Base-by-base conservation (phyloP, 2,888 invertebrate species). In the Petrophora chlorosata region DNA sequence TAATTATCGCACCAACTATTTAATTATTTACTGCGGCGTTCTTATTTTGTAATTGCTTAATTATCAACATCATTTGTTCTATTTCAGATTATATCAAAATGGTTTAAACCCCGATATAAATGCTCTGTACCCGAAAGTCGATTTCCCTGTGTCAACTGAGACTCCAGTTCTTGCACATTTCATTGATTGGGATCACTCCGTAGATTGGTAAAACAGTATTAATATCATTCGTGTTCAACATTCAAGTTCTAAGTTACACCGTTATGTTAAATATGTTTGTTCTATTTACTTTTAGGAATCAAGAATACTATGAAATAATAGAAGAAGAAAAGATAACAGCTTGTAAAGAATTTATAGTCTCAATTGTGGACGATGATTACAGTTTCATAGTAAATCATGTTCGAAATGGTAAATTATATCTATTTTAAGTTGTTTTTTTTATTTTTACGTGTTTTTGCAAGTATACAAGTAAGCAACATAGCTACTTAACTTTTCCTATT, bases 121-220 rank as follows among this genome's bases (percentile, higher is more conserved):
- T 3, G 91, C 91, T 9, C 77, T 98, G 2, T 97, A 96, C 73
- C 94, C 96, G 0, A 76, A 84, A 35, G 84, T 96, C 0, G 66
- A 92, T 39, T 96, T 92, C 67, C 97, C 97, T 0, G 97, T 97
- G 0, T 93, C 96, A 3, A 91, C 94, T 4, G 94, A 94, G 29
- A 98, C 97, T 0, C 93, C 95, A 0, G 93, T 94, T 88, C 91
- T 97, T 19, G 93, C 95, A 1, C 94, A 95, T 1, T 82, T 94
- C 9, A 91, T 97, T 10, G 91, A 91, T 46, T 97, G 97, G 97
- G 95, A 97, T 57, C 97, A 97, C 64, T 85, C 86, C n/a, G 91
- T 92, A 34, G 90, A 92, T 38, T 94, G 94, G 94, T 82, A 63
- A 60, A n/a, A n/a, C n/a, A n/a, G n/a, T n/a, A n/a, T n/a, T n/a